Evolutionary conservation across 2,113 vertebrate genomes (phyloP), one percentile per base, ranked within the genome.

Genomic region (Gnathonemus echidnorhynchus): DNA sequence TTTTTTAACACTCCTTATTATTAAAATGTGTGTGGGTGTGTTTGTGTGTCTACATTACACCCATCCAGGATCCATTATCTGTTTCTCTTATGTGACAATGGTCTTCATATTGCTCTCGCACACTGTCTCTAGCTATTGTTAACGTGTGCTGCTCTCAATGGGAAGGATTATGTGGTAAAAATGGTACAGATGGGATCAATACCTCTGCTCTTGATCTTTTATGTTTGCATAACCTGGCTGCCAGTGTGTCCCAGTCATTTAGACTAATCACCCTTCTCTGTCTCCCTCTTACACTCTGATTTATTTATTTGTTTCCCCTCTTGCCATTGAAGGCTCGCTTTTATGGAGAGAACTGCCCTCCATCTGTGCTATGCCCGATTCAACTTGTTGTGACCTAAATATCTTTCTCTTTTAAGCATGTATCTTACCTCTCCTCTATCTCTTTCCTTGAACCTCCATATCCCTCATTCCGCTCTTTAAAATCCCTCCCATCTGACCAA

Each of bases 181-280:
- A 31, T 27, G 4, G 7, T n/a, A 84, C 35, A 21, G 50, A 19
- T 48, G 15, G 19, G 49, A 53, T 88, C 85, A 39, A 27, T 48
- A 70, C 19, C 27, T 42, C 35, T 48, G 27, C 49, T 62, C 52
- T 85, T 15, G 42, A 31, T 84, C 42, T 56, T 48, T 39, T 66
- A n/a, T 52, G 88, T 83, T 53, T 62, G 58, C 15, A 11, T 24
- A 6, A 89, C 50, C 66, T 19, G 19, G 46, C 66, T 24, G 62
- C 46, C 50, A 27, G 39, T 5, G 42, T 56, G 77, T 89, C 80
- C 27, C 35, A 9, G 42, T n/a, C 24, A 89, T 89, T 89, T 89
- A 85, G 89, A 58, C 80, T 80, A 89, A 85, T 89, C 85, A 85
- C 52, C 46, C 52, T 46, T 48, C 31, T 10, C 24, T 45, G 48